These are phyloP conservation scores for Orthonyx spaldingii DNA, from an alignment of 2,113 vertebrate genomes.

Conservation along the genomic window DNA sequence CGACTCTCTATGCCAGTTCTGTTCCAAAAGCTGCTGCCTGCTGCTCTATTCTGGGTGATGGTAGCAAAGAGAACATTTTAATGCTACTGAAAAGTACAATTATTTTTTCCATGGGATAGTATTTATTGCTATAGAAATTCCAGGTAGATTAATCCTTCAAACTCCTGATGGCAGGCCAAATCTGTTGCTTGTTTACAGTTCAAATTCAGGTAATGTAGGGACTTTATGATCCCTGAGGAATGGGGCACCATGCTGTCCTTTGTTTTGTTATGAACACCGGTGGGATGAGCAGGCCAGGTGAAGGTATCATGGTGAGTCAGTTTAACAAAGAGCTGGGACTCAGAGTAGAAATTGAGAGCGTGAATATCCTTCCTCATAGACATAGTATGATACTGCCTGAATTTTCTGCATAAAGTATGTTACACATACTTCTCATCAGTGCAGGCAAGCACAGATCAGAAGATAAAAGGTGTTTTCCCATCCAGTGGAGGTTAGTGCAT, in stretches of 20 bases:
- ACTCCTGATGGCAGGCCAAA: not conserved
- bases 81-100: not conserved
- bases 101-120: not conserved
- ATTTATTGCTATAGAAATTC: not conserved
- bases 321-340: not conserved
- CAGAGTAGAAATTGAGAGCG: not conserved
- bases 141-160: not conserved
- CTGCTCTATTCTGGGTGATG: not conserved
- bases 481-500: not conserved
- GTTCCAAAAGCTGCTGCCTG: conserved; percentile 22
- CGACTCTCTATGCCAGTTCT: not conserved
- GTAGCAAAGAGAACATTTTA: not conserved
- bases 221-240: not conserved
- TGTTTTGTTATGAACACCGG: not conserved
- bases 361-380: not conserved
- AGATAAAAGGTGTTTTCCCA: not conserved
- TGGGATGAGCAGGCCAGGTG: not conserved
- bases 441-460: not conserved
- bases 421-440: not conserved
- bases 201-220: not conserved
- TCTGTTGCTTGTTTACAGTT: not conserved
- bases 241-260: not conserved
- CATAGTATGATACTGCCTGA: too few relatives aligned
- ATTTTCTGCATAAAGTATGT: not conserved
- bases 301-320: not conserved